phyloP scores from a whole-genome alignment of 2,888 invertebrate genomes.

The Tetragonisca angustula region DNA sequence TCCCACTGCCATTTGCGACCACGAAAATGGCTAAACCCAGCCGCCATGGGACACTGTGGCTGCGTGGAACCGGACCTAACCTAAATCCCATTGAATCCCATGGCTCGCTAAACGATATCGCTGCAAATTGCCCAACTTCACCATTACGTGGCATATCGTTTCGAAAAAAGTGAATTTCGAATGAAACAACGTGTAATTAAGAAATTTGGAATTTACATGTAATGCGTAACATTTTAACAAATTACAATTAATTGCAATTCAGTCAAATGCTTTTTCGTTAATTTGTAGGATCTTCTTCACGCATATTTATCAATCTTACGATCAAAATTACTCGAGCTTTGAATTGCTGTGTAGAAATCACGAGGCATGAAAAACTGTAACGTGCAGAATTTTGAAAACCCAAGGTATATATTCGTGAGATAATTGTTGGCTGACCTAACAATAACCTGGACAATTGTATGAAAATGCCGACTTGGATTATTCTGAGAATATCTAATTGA shows the following conservation, averaged over 20 bases:
- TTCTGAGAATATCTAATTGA: not conserved
- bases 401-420: not conserved
- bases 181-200: no score
- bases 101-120: constrained; percentile 1
- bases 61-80: not conserved
- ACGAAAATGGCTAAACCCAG: constrained; percentile 19
- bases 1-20: constrained; percentile 22
- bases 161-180: not conserved
- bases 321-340: no score
- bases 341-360: no score
- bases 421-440: not conserved
- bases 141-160: not conserved
- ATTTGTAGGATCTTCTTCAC: no score
- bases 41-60: constrained; percentile 10
- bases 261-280: no score
- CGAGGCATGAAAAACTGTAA: not conserved
- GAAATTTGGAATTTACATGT: not conserved
- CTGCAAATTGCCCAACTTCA: not conserved
- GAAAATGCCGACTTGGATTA: constrained; percentile 1
- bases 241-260: no score
- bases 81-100: constrained; percentile 8
- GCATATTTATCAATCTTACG: no score
- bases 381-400: not conserved
- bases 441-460: not conserved
- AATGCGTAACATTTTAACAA: no score